Evolutionary conservation across 2,113 vertebrate species (phyloP), one percentile per base, ranked within the genome.

Genomic region (Ammodytes marinus): DNA sequence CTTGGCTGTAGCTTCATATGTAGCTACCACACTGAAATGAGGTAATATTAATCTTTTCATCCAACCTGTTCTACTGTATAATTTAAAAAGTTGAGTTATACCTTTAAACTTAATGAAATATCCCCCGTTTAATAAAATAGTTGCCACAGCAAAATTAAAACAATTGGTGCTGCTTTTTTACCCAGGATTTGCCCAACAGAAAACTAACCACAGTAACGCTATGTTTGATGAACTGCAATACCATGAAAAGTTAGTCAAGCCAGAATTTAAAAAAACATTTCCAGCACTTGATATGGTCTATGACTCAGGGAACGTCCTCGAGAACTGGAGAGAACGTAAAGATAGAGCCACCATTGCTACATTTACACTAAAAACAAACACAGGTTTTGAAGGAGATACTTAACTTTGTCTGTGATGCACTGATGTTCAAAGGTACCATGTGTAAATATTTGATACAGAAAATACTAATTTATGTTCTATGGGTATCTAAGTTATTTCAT

Each of bases 361-460:
- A 47, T 54, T 64, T 69, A 19, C 35, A 65, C 37, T 42, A 0
- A n/a, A 68, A 71, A 45, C 27, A 17, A 53, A 8, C 37, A 13
- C 75, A 47, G 77, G 68, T 70, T 74, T 69, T 68, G 40, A 79
- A 79, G 50, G 55, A 75, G 58, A 69, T 47, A 46, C 57, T 67
- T 74, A 11, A 76, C 60, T 59, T 43, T 89, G 50, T 86, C 69
- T 89, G 80, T 59, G 73, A 88, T 91, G 91, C 93, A 93, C 92
- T 93, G 91, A 91, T 85, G 79, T 82, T 84, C 77, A 84, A 75
- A 86, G 63, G 70, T 78, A 85, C 80, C 87, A 83, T 74, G 69
- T 91, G 89, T 89, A 93, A 91, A 91, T 92, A 91, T 83, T 86
- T 86, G 77, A 86, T 77, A 67, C 76, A 27, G 67, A 65, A 89